Conservation (phyloP, 2,888 invertebrate species). For the Ferdinandea cuprea region DNA sequence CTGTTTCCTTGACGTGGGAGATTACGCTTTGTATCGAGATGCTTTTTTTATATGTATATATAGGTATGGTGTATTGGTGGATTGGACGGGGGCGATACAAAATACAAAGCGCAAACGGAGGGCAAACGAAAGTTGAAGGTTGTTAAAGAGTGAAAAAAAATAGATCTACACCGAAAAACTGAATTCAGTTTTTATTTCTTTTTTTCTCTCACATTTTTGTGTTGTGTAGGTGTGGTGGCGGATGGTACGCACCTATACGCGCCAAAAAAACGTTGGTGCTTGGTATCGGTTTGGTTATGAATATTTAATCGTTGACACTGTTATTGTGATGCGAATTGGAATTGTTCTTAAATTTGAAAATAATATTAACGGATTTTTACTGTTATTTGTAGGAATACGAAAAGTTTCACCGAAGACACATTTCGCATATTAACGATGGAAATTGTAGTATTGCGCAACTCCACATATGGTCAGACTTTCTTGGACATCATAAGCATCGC, state of each 20-base stretch:
- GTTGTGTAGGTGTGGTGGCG: slow-evolving; percentile 4
- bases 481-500: slow-evolving; percentile 56
- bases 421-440: slow-evolving; percentile 56
- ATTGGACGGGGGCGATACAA: background rate
- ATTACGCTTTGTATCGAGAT: slow-evolving; percentile 53
- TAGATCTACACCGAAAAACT: slow-evolving; percentile 32
- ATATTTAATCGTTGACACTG: slow-evolving; percentile 61
- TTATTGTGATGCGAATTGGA: slow-evolving; percentile 30
- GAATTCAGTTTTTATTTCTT: slow-evolving; percentile 36
- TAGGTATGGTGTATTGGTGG: too few relatives aligned
- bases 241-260: slow-evolving; percentile 15
- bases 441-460: slow-evolving; percentile 46
- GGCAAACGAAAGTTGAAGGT: slow-evolving; percentile 71
- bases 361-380: slow-evolving; percentile 56
- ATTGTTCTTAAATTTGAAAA: slow-evolving; percentile 58
- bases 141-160: slow-evolving; percentile 68
- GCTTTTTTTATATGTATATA: too few relatives aligned
- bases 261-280: background rate
- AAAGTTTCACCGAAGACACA: slow-evolving; percentile 48
- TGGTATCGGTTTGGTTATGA: slow-evolving; percentile 27
- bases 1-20: slow-evolving; percentile 54
- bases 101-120: slow-evolving; percentile 9
- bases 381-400: slow-evolving; percentile 37
- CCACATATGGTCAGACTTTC: slow-evolving; percentile 48
- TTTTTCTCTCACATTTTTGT: slow-evolving; percentile 19